Base-by-base conservation (phyloP, 2,888 invertebrate species). In the Eledona agricola region DNA sequence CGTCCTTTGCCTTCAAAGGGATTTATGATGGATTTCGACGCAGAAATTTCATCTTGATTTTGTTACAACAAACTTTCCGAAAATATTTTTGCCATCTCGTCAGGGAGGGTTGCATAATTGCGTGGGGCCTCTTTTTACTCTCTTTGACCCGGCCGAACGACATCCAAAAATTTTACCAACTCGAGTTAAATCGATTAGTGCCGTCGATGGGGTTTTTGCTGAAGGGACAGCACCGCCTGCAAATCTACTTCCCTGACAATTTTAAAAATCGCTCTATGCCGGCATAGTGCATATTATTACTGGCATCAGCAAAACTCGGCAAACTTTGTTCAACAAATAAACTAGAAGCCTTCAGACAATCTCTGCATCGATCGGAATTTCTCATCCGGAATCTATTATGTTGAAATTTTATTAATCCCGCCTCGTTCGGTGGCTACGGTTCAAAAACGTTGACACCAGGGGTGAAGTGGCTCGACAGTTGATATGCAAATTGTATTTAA, bases 51-150 rank as follows among this genome's bases (percentile, higher is more conserved):
- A 9, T 19, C 22, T 37, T 12, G 7, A 40, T 26, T 40, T 17
- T 5, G 28, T n/a, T 5, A 16, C 15, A 40, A 37, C n/a, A 5
- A 37, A 37, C 2, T 19, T 37, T 19, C 10, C 5, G 23, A 37
- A 37, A 37, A 37, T 6, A 37, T 23, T 37, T 23, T 37, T 2
- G n/a, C 9, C 25, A 25, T 11, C 9, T 25, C 11, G 2, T 9
- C 13, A 10, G 9, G n/a, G 29, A 17, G 40, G 28, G 40, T 40
- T 40, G 25, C 26, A 13, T 42, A 42, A 42, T 20, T 42, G 17
- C 25, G 29, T 19, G 22, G 28, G 22, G 12, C 20, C 17, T 29
- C n/a, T 29, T 9, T 31, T 15, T 13, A 29, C 6, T 13, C 29
- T 29, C 29, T 38, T 26, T 38, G 38, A 38, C 5, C 16, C 13